Base-by-base conservation (phyloP, 2,888 invertebrate genomes). In the Unio delphinus region DNA sequence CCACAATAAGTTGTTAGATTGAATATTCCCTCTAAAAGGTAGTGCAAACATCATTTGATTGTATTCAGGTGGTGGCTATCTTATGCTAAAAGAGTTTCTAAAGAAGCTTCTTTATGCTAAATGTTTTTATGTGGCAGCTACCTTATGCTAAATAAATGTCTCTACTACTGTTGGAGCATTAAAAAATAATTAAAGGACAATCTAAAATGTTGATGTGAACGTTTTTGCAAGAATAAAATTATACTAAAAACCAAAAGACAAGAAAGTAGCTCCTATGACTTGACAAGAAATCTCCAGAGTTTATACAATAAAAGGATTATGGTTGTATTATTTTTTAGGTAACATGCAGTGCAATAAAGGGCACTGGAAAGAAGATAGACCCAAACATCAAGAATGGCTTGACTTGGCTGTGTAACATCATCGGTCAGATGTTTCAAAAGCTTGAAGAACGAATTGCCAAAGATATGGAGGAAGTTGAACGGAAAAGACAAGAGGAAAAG, bases 351-450 rank as follows among this genome's bases (percentile, higher is more conserved):
- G 91, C 91, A 0, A 83, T 89, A 7, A 90, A 88, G 45, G 86
- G 89, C 18, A 82, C 83, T 18, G 92, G 92, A 65, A 89, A 90
- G 4, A 93, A 93, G 89, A 90, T 93, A 70, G 94, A 95, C 83
- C 92, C 92, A 0, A 93, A 93, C 0, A 92, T 95, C 15, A 79
- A 80, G 54, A 67, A 72, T 18, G 89, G 89, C 3, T 83, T 94
- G 86, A 87, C 86, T 83, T 92, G 95, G 95, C 90, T 95, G 20
- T 88, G 95, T 34, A 92, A 92, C 83, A 93, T 93, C 73, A 93
- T 95, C n/a, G 91, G 92, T 6, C 90, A 91, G n/a, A 92, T 94
- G 76, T 94, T 93, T 86, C 92, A 92, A 20, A 91, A 91, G 67
- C 91, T 95, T 60, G 93, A 94, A 79, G 85, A 92, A 64, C 91